A percentile compares a stretch with the other conserved stretches of the same genome.
These are phyloP conservation scores for Lamellibrachia luymesi DNA, from an alignment of 1,140 invertebrate genomes.

Conservation along the genomic window DNA sequence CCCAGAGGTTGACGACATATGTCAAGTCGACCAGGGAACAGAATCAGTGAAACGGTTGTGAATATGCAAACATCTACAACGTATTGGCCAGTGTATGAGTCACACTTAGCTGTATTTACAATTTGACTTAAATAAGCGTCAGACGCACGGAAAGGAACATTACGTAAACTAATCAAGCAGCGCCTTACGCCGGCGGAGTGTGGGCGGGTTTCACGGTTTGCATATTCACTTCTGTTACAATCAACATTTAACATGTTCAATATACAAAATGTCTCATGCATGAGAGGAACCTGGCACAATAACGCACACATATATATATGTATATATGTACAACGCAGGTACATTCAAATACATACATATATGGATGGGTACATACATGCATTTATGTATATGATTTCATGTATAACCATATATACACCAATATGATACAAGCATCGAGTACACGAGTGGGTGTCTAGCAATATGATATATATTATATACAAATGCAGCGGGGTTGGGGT, in stretches of 20 bases:
- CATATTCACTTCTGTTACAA: conserved; percentile 1
- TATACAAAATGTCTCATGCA: not conserved
- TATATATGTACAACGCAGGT: not conserved
- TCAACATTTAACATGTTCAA: not conserved
- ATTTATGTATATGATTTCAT: conserved; percentile 10
- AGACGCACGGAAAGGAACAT: not conserved
- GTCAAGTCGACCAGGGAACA: not conserved
- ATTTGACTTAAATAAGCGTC: not conserved
- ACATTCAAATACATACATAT: not conserved
- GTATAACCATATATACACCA: conserved; percentile 18
- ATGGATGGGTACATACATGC: conserved; percentile 9
- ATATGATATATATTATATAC: conserved; percentile 11
- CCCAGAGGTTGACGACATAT: not conserved
- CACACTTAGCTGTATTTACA: not conserved
- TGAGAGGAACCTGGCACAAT: not conserved
- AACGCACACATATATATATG: not conserved
- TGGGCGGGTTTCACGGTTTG: not conserved
- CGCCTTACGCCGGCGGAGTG: not conserved
- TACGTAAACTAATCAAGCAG: not conserved
- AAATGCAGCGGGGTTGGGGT: not conserved
- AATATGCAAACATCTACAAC: not conserved
- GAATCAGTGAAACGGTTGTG: not conserved
- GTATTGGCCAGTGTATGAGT: not conserved
- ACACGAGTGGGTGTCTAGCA: not conserved
- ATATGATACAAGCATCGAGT: not conserved